Evolutionary conservation across 2,888 invertebrate genomes (phyloP).

Genomic region (Prenolepis imparis): DNA sequence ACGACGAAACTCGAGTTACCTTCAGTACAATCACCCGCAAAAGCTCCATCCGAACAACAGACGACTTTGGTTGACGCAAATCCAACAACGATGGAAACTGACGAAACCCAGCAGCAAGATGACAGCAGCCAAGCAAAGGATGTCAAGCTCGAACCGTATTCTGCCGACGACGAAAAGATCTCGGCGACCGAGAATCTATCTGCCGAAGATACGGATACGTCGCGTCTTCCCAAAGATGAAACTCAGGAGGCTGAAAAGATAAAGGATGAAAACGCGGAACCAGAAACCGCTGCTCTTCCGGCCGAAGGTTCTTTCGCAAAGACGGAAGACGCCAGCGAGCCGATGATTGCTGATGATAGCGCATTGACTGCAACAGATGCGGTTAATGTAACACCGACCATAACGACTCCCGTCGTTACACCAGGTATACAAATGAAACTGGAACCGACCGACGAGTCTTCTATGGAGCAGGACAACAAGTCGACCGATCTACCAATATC

Average conservation of each 20-base stretch:
- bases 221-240: constrained; percentile 69
- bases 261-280: constrained; percentile 59
- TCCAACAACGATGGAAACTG: constrained; percentile 30
- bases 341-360: constrained; percentile 73
- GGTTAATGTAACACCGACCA: constrained; percentile 58
- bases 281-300: constrained; percentile 66
- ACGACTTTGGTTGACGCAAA: constrained; percentile 53
- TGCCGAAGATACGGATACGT: constrained; percentile 59
- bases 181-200: constrained; percentile 58
- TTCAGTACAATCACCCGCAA: constrained; percentile 43
- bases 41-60: constrained; percentile 58
- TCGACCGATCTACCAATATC: constrained; percentile 61
- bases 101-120: constrained; percentile 36
- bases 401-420: constrained; percentile 74
- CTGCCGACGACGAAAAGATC: constrained; percentile 65
- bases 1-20: constrained; percentile 52
- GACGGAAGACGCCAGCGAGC: constrained; percentile 65
- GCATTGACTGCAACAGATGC: constrained; percentile 41
- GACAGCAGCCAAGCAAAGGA: constrained; percentile 55
- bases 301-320: constrained; percentile 65
- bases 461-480: constrained; percentile 68
- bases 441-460: constrained; percentile 68
- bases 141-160: constrained; percentile 48
- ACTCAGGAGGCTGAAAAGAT: constrained; percentile 62
- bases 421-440: constrained; percentile 69